Percentiles rank a stretch among this genome's conserved stretches.
phyloP scores from a whole-genome alignment of 2,888 invertebrate genomes.

The Meteorus cinctellus region DNA sequence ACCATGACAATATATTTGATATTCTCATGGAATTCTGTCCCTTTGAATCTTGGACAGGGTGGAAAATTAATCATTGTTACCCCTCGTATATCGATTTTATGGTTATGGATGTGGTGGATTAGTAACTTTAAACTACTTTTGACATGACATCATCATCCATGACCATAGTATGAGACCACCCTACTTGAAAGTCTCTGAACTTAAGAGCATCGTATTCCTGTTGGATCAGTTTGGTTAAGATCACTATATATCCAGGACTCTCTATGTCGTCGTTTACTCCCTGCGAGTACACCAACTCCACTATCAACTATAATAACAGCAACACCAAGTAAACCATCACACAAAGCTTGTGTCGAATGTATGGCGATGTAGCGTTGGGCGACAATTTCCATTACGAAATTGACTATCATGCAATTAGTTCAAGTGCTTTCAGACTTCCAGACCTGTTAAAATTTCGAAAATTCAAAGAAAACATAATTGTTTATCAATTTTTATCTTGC shows the following conservation, averaged over 20 bases:
- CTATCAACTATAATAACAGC: no score
- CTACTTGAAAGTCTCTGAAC: conserved; percentile 1
- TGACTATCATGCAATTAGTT: background rate
- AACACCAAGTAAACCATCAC: background rate
- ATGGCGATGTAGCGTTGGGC: background rate
- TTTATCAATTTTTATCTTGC: no score
- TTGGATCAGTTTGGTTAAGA: conserved; percentile 17
- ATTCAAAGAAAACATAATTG: no score
- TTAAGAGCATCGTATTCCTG: background rate
- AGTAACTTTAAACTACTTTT: background rate
- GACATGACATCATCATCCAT: background rate
- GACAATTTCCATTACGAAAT: background rate
- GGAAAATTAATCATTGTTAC: background rate
- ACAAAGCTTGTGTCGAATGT: background rate
- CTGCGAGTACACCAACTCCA: background rate
- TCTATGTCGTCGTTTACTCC: background rate
- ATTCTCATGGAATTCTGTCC: background rate
- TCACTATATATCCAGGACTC: background rate
- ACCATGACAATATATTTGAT: background rate
- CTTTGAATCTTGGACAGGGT: background rate
- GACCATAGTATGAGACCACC: background rate
- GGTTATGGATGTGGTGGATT: background rate
- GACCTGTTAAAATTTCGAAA: no score
- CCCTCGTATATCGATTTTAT: background rate
- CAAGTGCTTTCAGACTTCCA: background rate